Conservation (phyloP, 2,113 vertebrate species). For the Falco punctatus region DNA sequence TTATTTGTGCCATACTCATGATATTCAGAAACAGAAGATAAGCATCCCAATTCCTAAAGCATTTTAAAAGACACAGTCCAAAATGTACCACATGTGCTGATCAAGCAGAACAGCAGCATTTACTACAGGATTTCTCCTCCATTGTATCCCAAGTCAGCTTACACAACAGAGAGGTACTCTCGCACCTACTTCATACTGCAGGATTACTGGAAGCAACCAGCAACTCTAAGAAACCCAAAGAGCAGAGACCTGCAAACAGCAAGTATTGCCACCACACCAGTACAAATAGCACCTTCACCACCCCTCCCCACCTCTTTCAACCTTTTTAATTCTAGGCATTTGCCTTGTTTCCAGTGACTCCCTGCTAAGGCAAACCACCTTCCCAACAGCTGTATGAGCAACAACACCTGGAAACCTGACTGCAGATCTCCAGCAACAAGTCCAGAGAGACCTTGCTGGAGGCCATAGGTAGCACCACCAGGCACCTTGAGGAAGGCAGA, state of each 20-base stretch:
- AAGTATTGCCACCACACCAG: rapidly evolving
- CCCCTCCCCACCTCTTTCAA: background rate
- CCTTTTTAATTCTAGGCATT: rapidly evolving
- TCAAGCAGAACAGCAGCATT: background rate
- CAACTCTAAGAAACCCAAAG: background rate
- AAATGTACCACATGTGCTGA: background rate
- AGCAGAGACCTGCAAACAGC: rapidly evolving
- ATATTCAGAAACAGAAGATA: background rate
- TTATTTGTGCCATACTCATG: rapidly evolving
- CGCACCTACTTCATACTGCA: background rate
- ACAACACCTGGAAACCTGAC: background rate
- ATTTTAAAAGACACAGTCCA: background rate
- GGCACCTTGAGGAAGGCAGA: rapidly evolving
- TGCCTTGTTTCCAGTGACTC: background rate
- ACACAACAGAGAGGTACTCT: background rate
- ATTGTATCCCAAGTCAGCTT: background rate
- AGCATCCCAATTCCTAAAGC: background rate
- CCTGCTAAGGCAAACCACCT: background rate
- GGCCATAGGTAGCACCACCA: background rate
- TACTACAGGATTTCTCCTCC: background rate
- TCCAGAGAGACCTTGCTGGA: background rate
- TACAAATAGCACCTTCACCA: background rate
- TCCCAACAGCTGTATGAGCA: background rate
- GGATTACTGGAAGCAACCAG: background rate
- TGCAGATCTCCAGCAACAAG: background rate